These are phyloP conservation scores for Ischnus inquisitorius DNA, from an alignment of 2,888 invertebrate genomes.

Conservation along the genomic window DNA sequence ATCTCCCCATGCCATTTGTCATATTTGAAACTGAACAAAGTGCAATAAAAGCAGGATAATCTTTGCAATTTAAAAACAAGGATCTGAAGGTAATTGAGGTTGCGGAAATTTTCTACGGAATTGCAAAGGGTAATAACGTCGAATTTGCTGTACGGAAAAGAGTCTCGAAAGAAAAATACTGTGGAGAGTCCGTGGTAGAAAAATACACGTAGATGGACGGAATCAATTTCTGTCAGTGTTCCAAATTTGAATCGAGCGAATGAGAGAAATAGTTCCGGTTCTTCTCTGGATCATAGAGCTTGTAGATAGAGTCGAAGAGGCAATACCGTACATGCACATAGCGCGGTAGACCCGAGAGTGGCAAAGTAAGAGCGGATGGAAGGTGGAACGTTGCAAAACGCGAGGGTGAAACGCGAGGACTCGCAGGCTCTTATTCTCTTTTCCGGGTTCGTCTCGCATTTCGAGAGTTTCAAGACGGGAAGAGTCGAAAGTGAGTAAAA, in stretches of 20 bases:
- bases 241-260: conserved; percentile 66
- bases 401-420: conserved; percentile 36
- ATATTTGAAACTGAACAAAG: not conserved
- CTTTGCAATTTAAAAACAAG: not conserved
- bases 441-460: conserved; percentile 59
- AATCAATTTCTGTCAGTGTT: conserved; percentile 45
- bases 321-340: conserved; percentile 39
- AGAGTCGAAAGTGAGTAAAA: conserved; percentile 51
- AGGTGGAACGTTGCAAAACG: conserved; percentile 45
- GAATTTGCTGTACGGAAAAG: conserved; percentile 16
- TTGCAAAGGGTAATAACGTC: not conserved
- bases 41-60: not conserved
- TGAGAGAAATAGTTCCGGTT: conserved; percentile 54
- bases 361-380: conserved; percentile 29
- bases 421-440: conserved; percentile 36
- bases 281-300: conserved; percentile 11
- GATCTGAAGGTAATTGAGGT: not conserved
- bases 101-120: not conserved
- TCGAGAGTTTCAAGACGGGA: conserved; percentile 20
- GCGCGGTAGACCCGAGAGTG: conserved; percentile 8
- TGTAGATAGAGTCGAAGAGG: conserved; percentile 20
- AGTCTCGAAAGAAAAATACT: conserved; percentile 46
- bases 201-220: conserved; percentile 12
- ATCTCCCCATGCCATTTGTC: conserved; percentile 42
- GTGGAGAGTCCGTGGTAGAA: conserved; percentile 25